Conservation (phyloP, 2,888 invertebrate species). For the Hydroisotoma schaefferi region DNA sequence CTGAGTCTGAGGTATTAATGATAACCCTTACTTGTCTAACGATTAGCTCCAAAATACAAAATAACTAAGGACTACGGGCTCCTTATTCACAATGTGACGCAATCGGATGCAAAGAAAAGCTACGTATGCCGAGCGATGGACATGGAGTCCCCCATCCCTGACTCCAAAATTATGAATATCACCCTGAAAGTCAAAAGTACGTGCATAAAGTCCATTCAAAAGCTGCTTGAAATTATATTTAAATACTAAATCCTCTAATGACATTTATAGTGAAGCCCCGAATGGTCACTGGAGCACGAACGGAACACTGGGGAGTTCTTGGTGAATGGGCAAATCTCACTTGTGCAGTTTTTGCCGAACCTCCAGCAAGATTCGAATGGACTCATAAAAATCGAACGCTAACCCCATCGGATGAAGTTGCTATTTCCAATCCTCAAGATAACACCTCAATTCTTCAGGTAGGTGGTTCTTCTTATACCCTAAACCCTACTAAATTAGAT, state of each 20-base stretch:
- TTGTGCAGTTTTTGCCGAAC: constrained; percentile 60
- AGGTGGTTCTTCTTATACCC: background rate
- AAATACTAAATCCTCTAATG: background rate
- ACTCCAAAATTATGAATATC: constrained; percentile 45
- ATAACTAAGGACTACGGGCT: constrained; percentile 39
- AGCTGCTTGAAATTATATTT: background rate
- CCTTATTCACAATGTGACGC: constrained; percentile 43
- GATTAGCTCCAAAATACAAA: constrained; percentile 40
- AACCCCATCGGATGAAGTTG: constrained; percentile 38
- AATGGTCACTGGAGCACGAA: constrained; percentile 27
- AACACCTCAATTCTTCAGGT: constrained; percentile 47
- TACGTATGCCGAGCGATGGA: constrained; percentile 48
- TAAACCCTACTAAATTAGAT: too few species aligned
- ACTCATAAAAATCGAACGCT: constrained; percentile 30
- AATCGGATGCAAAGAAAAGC: constrained; percentile 35
- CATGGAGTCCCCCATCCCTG: constrained; percentile 44
- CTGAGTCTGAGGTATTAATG: too few species aligned
- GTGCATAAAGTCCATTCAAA: background rate
- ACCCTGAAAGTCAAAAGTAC: constrained; percentile 48
- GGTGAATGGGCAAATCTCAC: constrained; percentile 60
- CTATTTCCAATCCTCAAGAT: constrained; percentile 42
- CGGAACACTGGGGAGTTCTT: constrained; percentile 49
- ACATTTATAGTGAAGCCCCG: constrained; percentile 42
- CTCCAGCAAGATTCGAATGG: constrained; percentile 60
- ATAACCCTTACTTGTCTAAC: too few species aligned